phyloP scores from a whole-genome alignment of 2,888 invertebrate species.

The Ariolimax columbianus region DNA sequence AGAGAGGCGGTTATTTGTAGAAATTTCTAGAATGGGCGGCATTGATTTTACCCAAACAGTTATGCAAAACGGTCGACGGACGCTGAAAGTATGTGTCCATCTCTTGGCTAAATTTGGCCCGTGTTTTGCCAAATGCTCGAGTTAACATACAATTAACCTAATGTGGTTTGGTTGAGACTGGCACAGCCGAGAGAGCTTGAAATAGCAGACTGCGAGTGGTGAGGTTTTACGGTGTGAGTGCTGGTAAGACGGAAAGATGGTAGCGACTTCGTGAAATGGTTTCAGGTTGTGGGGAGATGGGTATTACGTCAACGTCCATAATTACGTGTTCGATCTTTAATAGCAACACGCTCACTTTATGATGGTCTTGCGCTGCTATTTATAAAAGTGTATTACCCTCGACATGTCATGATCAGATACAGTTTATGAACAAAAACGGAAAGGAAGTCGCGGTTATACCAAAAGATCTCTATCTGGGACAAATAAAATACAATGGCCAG shows the following conservation, averaged over 20 bases:
- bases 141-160: neutral
- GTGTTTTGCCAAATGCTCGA: neutral
- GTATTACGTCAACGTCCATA: too few species aligned
- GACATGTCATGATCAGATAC: too few species aligned
- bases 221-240: neutral
- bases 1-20: neutral
- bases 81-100: neutral
- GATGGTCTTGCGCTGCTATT: too few species aligned
- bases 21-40: neutral
- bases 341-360: too few species aligned
- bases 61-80: neutral
- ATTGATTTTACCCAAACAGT: neutral
- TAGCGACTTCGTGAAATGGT: neutral
- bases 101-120: neutral
- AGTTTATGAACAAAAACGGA: too few species aligned
- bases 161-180: neutral
- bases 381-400: too few species aligned
- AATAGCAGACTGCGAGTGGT: neutral
- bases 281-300: too few species aligned
- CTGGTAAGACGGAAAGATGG: neutral
- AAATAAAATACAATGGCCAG: too few species aligned
- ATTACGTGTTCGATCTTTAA: too few species aligned
- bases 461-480: too few species aligned
- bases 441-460: too few species aligned
- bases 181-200: neutral